Evolutionary conservation across 2,113 vertebrate species (phyloP).

Genomic region (Haemorhous mexicanus): DNA sequence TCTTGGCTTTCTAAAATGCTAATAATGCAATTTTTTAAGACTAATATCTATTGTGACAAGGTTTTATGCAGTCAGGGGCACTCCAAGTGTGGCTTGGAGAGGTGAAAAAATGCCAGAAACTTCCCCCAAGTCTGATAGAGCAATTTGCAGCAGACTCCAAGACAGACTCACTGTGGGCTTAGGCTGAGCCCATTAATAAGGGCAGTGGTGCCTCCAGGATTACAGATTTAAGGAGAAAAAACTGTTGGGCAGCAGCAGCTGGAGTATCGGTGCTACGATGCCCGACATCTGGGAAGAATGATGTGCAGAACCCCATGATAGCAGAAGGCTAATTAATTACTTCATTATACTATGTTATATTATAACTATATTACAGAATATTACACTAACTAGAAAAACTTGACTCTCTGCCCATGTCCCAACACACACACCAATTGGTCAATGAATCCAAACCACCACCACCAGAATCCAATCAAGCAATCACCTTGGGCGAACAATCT

Average conservation of each 20-base stretch:
- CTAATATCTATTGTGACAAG: not conserved
- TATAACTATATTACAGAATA: too few relatives aligned
- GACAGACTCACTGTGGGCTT: rapidly evolving
- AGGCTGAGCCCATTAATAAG: not conserved
- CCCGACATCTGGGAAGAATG: too few relatives aligned
- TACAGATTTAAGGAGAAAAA: not conserved
- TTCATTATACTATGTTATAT: too few relatives aligned
- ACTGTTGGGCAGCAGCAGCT: not conserved
- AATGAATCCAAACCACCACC: too few relatives aligned
- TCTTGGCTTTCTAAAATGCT: not conserved
- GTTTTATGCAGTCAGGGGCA: rapidly evolving
- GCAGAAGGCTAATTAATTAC: too few relatives aligned
- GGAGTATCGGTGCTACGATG: not conserved
- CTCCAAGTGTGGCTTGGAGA: not conserved
- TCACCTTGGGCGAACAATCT: too few relatives aligned
- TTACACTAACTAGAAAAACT: too few relatives aligned
- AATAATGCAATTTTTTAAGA: not conserved
- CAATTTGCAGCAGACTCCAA: not conserved
- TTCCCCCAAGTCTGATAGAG: rapidly evolving
- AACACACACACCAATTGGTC: too few relatives aligned
- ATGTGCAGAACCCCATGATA: too few relatives aligned
- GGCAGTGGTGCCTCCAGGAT: rapidly evolving
- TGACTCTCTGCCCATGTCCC: too few relatives aligned
- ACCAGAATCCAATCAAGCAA: too few relatives aligned
- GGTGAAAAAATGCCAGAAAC: not conserved